Conservation (phyloP, 2,888 invertebrate species). For the Hofmannophila pseudospretella region DNA sequence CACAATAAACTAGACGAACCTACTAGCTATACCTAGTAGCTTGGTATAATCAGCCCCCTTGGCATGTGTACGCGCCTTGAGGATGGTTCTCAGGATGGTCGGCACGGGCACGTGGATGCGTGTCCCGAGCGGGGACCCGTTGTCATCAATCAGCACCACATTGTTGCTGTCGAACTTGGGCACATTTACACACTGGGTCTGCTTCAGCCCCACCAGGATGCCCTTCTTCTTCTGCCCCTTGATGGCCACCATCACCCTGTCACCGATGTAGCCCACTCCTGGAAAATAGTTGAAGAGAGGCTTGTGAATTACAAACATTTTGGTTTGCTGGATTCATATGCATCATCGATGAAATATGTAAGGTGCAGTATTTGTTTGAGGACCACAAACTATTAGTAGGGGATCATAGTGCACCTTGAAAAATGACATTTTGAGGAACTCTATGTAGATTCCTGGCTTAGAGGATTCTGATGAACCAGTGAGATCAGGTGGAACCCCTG, state of each 20-base stretch:
- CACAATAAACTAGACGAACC: slow-evolving; percentile 85
- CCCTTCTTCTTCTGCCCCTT: slow-evolving; percentile 97
- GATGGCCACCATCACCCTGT: slow-evolving; percentile 94
- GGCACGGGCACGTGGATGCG: slow-evolving; percentile 97
- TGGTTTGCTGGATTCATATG: no score
- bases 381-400: no score
- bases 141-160: slow-evolving; percentile 96
- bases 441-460: no score
- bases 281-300: no score
- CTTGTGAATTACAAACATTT: no score
- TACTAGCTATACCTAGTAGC: slow-evolving; percentile 91
- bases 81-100: slow-evolving; percentile 88
- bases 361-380: no score
- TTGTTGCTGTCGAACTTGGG: slow-evolving; percentile 98
- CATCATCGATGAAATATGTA: no score
- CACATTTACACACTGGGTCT: slow-evolving; percentile 86
- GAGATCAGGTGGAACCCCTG: no score
- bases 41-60: slow-evolving; percentile 96
- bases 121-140: slow-evolving; percentile 95
- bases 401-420: no score
- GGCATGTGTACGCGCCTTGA: slow-evolving; percentile 87
- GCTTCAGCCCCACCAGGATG: slow-evolving; percentile 87
- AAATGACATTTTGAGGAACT: no score
- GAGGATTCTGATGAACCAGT: no score
- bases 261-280: slow-evolving; percentile 81